Conservation (phyloP, 2,113 vertebrate genomes). For the Semicossyphus pulcher region DNA sequence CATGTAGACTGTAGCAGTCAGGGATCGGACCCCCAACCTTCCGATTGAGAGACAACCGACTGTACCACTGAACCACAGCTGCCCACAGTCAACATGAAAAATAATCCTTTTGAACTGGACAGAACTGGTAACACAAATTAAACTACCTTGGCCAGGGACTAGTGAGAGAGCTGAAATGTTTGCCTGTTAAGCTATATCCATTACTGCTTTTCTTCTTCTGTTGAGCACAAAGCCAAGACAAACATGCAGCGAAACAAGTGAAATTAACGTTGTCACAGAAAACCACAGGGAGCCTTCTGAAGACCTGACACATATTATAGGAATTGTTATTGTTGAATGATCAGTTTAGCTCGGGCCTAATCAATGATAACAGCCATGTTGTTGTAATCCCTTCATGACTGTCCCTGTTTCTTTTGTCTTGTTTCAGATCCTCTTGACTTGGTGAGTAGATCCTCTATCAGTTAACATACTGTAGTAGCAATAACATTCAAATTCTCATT, state of each 20-base stretch:
- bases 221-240: no score
- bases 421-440: slow-evolving; percentile 78
- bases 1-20: no score
- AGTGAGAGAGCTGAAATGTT: no score
- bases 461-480: background rate
- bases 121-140: background rate
- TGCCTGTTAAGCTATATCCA: background rate
- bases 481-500: background rate
- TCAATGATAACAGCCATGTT: background rate
- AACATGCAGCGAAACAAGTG: background rate
- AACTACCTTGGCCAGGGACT: background rate
- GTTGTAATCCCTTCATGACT: slow-evolving; percentile 21
- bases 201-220: no score
- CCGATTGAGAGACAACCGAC: no score
- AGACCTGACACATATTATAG: background rate
- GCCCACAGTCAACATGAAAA: background rate
- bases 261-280: no score
- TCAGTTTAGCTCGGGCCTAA: background rate
- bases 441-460: slow-evolving; percentile 67
- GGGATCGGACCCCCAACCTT: no score
- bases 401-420: slow-evolving; percentile 3
- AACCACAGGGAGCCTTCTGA: background rate
- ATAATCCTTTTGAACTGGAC: background rate
- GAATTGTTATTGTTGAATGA: no score
- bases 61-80: no score